These are phyloP conservation scores for Dendrolimus punctatus DNA, from an alignment of 1,140 invertebrate species.

Conservation along the genomic window DNA sequence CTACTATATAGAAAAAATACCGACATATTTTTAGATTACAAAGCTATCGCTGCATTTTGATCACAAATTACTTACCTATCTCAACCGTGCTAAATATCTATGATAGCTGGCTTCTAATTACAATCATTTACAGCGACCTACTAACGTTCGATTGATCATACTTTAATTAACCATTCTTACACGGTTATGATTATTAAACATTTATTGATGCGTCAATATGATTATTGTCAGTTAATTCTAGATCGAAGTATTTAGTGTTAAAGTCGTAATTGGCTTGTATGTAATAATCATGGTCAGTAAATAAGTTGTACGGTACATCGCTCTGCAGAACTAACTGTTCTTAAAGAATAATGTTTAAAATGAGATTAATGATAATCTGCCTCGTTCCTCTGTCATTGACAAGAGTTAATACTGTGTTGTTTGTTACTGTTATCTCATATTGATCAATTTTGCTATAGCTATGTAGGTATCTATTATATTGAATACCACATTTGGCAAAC, in stretches of 20 bases:
- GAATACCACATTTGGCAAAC: too few relatives aligned
- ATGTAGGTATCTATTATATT: too few relatives aligned
- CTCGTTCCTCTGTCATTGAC: not conserved
- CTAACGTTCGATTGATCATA: not conserved
- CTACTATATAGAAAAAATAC: too few relatives aligned
- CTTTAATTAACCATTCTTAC: constrained; percentile 11
- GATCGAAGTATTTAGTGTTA: constrained; percentile 1
- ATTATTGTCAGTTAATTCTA: not conserved
- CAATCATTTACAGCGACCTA: too few relatives aligned
- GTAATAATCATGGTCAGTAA: constrained; percentile 24
- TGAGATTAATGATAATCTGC: not conserved
- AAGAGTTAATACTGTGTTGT: constrained; percentile 2
- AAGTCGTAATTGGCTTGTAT: not conserved
- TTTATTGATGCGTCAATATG: not conserved
- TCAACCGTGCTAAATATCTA: too few relatives aligned
- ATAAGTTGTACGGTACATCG: constrained; percentile 31
- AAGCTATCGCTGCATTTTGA: not conserved
- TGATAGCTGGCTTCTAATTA: too few relatives aligned
- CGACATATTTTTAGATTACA: not conserved
- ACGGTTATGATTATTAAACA: not conserved
- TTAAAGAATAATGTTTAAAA: constrained; percentile 3
- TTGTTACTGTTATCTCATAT: not conserved
- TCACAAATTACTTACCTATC: too few relatives aligned
- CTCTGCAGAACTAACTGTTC: constrained; percentile 13
- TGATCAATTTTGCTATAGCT: not conserved